Conservation (phyloP, 2,797 vertebrate species). For the Sebastes cheni region DNA sequence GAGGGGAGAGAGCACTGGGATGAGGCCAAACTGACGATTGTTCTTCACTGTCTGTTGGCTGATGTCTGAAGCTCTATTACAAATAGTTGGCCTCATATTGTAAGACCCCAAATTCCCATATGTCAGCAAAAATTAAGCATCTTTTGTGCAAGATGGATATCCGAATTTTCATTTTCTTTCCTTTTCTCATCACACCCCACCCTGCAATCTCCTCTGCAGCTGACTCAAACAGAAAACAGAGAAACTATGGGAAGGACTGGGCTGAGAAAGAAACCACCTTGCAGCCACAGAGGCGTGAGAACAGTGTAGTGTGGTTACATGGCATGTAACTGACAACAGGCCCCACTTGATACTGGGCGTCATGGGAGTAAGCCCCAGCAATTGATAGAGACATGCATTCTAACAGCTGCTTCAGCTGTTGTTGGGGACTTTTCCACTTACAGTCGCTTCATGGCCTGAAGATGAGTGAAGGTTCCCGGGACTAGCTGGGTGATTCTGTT, state of each 20-base stretch:
- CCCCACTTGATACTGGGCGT: slow-evolving; percentile 8
- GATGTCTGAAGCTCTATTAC: not conserved
- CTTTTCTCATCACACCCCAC: not conserved
- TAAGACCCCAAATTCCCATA: not conserved
- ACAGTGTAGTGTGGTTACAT: slow-evolving; percentile 3
- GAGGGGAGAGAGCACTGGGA: not conserved
- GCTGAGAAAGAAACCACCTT: slow-evolving; percentile 23
- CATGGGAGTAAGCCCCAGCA: slow-evolving; percentile 7
- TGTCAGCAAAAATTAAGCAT: not conserved
- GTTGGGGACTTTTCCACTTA: slow-evolving; percentile 81
- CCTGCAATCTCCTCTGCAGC: slow-evolving; percentile 11
- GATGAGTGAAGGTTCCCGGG: slow-evolving; percentile 92
- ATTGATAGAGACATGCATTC: slow-evolving; percentile 19
- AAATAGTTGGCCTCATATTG: not conserved
- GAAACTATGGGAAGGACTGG: not conserved
- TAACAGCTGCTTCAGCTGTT: slow-evolving; percentile 3
- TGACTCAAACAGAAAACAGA: not conserved
- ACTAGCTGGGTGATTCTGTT: slow-evolving; percentile 94
- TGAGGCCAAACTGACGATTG: slow-evolving; percentile 21
- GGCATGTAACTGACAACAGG: slow-evolving; percentile 23
- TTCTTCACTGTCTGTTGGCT: slow-evolving; percentile 14
- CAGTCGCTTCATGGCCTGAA: slow-evolving; percentile 97
- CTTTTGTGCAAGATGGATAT: not conserved
- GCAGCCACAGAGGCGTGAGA: slow-evolving; percentile 37
- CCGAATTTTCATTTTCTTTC: not conserved